A percentile compares a stretch with the other conserved stretches of the same genome.
phyloP scores from a whole-genome alignment of 2,888 invertebrate genomes.

The Rutpela maculata region DNA sequence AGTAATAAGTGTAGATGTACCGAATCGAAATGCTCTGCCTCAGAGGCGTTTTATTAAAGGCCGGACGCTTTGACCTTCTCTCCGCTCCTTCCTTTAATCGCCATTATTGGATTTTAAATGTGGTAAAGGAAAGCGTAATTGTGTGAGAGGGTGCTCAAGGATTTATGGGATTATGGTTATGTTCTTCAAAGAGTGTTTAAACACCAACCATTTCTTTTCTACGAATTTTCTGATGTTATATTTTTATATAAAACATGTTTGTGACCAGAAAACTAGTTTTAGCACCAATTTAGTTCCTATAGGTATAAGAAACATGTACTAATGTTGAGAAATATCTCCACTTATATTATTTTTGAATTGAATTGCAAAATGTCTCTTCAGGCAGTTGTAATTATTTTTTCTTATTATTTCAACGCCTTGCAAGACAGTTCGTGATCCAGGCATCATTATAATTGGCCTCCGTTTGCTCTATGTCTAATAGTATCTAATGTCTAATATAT shows the following conservation, averaged over 20 bases:
- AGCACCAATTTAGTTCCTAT: too few species aligned
- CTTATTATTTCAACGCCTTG: too few species aligned
- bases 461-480: too few species aligned
- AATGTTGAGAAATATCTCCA: too few species aligned
- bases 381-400: too few species aligned
- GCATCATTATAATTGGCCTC: too few species aligned
- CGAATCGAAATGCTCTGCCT: not conserved
- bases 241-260: not conserved
- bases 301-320: too few species aligned
- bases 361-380: too few species aligned
- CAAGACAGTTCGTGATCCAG: too few species aligned
- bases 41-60: constrained; percentile 19
- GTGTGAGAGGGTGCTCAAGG: not conserved
- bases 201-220: not conserved
- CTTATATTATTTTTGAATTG: too few species aligned
- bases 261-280: not conserved
- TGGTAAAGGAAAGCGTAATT: constrained; percentile 3
- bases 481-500: too few species aligned
- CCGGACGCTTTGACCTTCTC: constrained; percentile 5
- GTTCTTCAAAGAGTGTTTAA: not conserved
- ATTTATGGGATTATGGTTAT: not conserved
- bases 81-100: not conserved
- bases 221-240: not conserved
- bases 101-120: constrained; percentile 12
- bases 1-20: not conserved